Evolutionary conservation across 2,888 invertebrate genomes (phyloP).

Genomic region (Cloeon dipterum): DNA sequence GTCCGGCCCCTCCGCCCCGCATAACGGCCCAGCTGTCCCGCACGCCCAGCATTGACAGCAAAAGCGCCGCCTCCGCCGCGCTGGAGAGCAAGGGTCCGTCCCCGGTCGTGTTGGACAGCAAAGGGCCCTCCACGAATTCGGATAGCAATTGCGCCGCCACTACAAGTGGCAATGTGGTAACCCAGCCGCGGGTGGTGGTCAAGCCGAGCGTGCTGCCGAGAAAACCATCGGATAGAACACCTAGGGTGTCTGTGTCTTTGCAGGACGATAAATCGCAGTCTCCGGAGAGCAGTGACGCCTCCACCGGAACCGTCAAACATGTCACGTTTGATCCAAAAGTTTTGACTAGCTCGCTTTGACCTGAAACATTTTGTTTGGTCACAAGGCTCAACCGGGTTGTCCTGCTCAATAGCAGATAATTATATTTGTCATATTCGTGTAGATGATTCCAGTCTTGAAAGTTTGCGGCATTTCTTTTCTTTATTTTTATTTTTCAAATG

Average conservation of each 20-base stretch:
- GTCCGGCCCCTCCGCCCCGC: slow-evolving; percentile 53
- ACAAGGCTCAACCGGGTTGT: no score
- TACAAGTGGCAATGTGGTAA: not conserved
- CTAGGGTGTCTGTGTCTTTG: slow-evolving; percentile 13
- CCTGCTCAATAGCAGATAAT: no score
- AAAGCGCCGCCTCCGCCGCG: not conserved
- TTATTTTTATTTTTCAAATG: no score
- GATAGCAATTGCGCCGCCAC: not conserved
- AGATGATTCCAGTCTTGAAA: no score
- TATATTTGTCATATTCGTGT: no score
- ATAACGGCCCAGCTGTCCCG: slow-evolving; percentile 42
- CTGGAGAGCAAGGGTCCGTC: slow-evolving; percentile 1
- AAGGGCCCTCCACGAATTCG: not conserved
- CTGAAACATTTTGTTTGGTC: no score
- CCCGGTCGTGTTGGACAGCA: slow-evolving; percentile 2
- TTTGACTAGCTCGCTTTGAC: no score
- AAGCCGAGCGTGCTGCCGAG: slow-evolving; percentile 23
- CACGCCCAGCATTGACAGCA: slow-evolving; percentile 14
- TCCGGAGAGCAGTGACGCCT: not conserved
- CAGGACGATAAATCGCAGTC: slow-evolving; percentile 8
- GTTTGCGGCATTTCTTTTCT: no score
- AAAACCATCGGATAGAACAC: slow-evolving; percentile 12
- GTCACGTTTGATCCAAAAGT: no score
- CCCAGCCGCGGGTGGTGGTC: slow-evolving; percentile 32
- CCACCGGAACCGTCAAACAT: slow-evolving; percentile 6